phyloP scores from a whole-genome alignment of 2,888 invertebrate species.

The Octodonta nipae region DNA sequence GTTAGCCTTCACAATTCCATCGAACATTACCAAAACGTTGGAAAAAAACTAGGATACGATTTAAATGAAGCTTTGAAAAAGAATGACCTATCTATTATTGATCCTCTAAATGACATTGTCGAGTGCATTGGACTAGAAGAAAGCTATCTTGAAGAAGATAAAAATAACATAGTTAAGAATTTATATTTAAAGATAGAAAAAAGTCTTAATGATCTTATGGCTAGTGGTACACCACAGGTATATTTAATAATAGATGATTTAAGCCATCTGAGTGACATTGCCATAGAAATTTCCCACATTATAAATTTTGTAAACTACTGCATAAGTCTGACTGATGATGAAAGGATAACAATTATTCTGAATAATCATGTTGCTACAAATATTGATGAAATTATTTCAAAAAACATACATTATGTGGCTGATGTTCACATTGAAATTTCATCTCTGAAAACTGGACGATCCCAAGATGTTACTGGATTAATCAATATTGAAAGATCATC shows the following conservation, averaged over 20 bases:
- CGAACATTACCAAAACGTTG: conserved; percentile 60
- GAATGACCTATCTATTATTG: conserved; percentile 40
- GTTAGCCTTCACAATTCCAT: conserved; percentile 57
- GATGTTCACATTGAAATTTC: conserved; percentile 50
- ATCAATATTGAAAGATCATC: conserved; percentile 42
- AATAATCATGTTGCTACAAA: conserved; percentile 46
- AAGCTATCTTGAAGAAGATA: conserved; percentile 20
- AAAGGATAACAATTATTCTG: conserved; percentile 40
- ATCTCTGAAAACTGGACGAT: conserved; percentile 57
- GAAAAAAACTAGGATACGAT: conserved; percentile 61
- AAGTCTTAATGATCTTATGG: conserved; percentile 13
- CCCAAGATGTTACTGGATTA: conserved; percentile 59
- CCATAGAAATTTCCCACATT: conserved; percentile 40
- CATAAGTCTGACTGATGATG: conserved; percentile 30
- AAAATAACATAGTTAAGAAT: conserved; percentile 31
- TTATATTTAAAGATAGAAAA: conserved; percentile 37
- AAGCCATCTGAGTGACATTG: conserved; percentile 55
- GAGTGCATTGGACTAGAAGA: conserved; percentile 32
- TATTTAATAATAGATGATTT: conserved; percentile 57
- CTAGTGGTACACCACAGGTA: conserved; percentile 14
- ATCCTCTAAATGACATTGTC: conserved; percentile 40
- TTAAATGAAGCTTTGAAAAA: conserved; percentile 40
- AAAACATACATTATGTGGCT: conserved; percentile 49
- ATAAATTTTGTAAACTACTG: conserved; percentile 40
- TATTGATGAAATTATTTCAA: conserved; percentile 44